Base-by-base conservation (phyloP, 2,888 invertebrate genomes). In the Autographa pulchrina region DNA sequence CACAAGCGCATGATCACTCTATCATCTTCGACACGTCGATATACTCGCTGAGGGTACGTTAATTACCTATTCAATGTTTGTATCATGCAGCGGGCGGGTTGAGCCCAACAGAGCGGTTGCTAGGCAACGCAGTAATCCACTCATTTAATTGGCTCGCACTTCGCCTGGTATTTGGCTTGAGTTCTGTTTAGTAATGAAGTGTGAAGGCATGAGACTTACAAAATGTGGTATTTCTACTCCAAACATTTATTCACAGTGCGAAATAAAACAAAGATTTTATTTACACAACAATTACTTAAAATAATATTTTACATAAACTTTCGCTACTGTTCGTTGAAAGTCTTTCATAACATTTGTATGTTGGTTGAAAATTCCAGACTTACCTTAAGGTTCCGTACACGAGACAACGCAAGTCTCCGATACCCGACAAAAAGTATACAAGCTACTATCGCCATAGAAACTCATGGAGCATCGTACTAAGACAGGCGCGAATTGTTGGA, bases 41-140 rank as follows among this genome's bases (percentile, higher is more conserved):
- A 56, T 14, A 64, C 61, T 65, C 65, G 20, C 32, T 59, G 54
- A 67, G 59, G 13, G 59, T 38, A 7, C 38, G 63, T 76, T 75
- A 59, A 72, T 63, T 72, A 80, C 25, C 54, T 56, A 56, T 76
- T 58, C 72, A 80, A 68, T 80, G 72, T 68, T 66, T 72, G 65
- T 76, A 52, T 68, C 65, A 54, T 62, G 75, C 70, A 56, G 7
- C 13, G 59, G 38, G 43, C 41, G 16, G 20, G 32, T 52, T n/a
- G 20, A 62, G 59, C 74, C n/a, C 48, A 67, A 75, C 67, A 69
- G 14, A 6, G 18, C n/a, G 16, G 63, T 68, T 75, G 43, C 68
- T 60, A 59, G 32, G 72, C 58, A 80, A 80, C 68, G 0, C 14
- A 58, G 43, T 80, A 80, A 80, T 76, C 64, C 41, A 65, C 65